Evolutionary conservation across 2,113 vertebrate species (phyloP), one percentile per base, ranked within the genome.

Genomic region (Lates calcarifer): DNA sequence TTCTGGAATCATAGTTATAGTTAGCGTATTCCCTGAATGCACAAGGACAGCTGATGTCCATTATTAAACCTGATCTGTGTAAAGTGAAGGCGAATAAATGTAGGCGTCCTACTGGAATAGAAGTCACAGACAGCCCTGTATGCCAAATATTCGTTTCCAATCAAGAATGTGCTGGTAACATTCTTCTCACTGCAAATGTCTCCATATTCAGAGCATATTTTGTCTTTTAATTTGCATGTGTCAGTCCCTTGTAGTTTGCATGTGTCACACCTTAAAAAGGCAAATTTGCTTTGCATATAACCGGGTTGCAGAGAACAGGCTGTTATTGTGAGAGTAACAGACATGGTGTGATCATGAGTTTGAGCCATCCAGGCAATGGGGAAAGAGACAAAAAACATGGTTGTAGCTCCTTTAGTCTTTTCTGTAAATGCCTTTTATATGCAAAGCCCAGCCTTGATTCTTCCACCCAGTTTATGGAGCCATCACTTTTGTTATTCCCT

Each of bases 241-340:
- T 17, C 53, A 8, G 57, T 8, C 28, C 1, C 8, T 31, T 45
- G 35, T 39, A 0, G 64, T 64, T 64, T 77, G 60, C 45, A 56
- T 69, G 41, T 26, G n/a, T 17, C n/a, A 47, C 26, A 51, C 5
- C 28, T 53, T 9, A 13, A 69, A 68, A 8, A 7, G 43, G 18
- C 24, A 37, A 13, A 24, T 13, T 29, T 4, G 28, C 15, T 81
- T 75, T 69, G 57, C 64, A 82, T 75, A 20, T 35, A 35, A 29
- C 20, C 18, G 0, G 3, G 3, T 3, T 31, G 10, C 57, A 13
- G 66, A 15, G 39, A 22, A 26, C 5, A 47, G 9, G 10, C 3
- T 20, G 14, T 33, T 31, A 3, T n/a, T 22, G 17, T 37, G 13
- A 53, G n/a, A 41, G 41, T 13, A 41, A 37, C 24, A 51, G 33